phyloP scores from a whole-genome alignment of 2,797 vertebrate genomes.

The Liasis olivaceus region DNA sequence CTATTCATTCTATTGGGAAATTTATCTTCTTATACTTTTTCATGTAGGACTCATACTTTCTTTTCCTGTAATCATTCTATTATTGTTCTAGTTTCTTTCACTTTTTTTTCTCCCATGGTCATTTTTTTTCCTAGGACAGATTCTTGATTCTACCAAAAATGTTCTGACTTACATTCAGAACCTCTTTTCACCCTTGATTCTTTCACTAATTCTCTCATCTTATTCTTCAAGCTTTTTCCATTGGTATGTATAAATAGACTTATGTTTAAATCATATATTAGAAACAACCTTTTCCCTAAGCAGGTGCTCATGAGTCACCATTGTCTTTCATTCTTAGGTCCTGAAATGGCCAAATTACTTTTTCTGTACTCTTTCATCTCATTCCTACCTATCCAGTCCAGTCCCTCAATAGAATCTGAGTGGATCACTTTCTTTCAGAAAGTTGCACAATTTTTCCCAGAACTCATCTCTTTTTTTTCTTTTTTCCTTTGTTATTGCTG shows the following conservation, averaged over 20 bases:
- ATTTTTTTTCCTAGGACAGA: neutral
- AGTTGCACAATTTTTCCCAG: no score
- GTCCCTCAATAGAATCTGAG: no score
- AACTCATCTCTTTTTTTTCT: no score
- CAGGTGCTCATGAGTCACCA: neutral
- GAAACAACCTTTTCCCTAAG: neutral
- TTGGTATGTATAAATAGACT: neutral
- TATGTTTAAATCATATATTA: neutral
- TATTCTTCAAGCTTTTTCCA: neutral
- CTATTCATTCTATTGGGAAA: neutral
- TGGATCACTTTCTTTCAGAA: no score
- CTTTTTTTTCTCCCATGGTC: neutral
- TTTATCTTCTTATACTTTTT: neutral
- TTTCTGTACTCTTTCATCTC: no score
- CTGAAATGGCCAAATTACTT: no score
- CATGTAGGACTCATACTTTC: neutral
- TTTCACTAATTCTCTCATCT: neutral
- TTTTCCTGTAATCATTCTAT: neutral
- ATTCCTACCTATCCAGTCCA: no score
- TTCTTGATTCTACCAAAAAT: neutral
- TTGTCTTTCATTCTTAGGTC: no score
- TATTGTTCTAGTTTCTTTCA: neutral
- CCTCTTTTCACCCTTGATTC: neutral
- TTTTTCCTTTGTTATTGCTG: no score
- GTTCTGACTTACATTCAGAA: neutral